These are phyloP conservation scores for Troides aeacus DNA, from an alignment of 2,888 invertebrate species.

Conservation along the genomic window DNA sequence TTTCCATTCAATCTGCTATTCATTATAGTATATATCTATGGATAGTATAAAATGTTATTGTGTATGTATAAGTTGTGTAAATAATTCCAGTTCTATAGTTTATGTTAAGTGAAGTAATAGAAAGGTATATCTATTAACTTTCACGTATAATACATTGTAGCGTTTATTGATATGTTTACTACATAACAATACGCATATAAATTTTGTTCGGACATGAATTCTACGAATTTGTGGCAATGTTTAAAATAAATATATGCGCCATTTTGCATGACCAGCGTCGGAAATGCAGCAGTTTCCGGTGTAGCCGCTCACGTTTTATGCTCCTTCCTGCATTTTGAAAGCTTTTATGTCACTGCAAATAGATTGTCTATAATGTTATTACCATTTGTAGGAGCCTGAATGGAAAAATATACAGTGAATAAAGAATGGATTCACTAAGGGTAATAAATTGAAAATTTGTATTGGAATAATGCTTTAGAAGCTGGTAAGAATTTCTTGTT, in stretches of 20 bases:
- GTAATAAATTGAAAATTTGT: not conserved
- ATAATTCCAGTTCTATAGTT: too few species aligned
- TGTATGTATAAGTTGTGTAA: too few species aligned
- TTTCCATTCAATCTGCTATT: too few species aligned
- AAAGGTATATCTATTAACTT: too few species aligned
- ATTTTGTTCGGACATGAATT: not conserved
- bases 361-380: slow-evolving; percentile 13
- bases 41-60: too few species aligned
- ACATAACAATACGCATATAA: not conserved
- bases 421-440: not conserved
- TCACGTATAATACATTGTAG: too few species aligned
- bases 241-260: slow-evolving; percentile 14
- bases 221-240: slow-evolving; percentile 3
- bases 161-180: too few species aligned
- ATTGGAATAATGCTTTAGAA: too few species aligned
- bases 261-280: slow-evolving; percentile 20
- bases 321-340: slow-evolving; percentile 26
- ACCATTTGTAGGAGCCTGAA: not conserved
- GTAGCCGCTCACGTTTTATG: slow-evolving; percentile 26
- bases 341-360: slow-evolving; percentile 23
- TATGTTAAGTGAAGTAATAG: too few species aligned
- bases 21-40: too few species aligned
- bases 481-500: too few species aligned
- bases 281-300: slow-evolving; percentile 29
- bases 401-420: not conserved